These are phyloP conservation scores for Heliconius charithonia DNA, from an alignment of 2,888 invertebrate species.

Conservation along the genomic window DNA sequence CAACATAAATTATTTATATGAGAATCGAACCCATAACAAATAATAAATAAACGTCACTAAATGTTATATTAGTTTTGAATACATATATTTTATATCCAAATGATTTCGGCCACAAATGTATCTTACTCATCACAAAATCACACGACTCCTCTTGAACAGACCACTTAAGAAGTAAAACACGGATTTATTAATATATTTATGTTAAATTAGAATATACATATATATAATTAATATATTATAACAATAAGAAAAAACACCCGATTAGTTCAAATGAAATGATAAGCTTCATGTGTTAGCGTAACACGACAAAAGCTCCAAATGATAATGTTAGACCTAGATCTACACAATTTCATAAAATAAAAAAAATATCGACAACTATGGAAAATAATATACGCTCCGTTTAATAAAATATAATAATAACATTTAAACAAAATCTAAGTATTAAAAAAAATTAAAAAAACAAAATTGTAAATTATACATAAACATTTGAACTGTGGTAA, in stretches of 20 bases:
- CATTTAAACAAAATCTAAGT: too few species aligned
- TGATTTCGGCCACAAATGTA: constrained; percentile 13
- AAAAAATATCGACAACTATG: constrained; percentile 5
- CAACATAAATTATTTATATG: not conserved
- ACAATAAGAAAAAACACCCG: constrained; percentile 46
- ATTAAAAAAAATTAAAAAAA: too few species aligned
- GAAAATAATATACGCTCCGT: constrained; percentile 1
- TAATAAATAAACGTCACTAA: not conserved
- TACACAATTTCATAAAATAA: constrained; percentile 40
- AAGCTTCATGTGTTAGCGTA: constrained; percentile 72
- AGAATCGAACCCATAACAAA: not conserved
- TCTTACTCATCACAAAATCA: not conserved
- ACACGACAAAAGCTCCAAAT: constrained; percentile 67
- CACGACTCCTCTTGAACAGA: constrained; percentile 18
- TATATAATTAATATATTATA: constrained; percentile 33
- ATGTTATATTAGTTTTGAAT: not conserved
- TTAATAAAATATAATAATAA: not conserved
- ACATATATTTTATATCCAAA: not conserved
- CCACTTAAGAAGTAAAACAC: constrained; percentile 20
- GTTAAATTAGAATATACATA: constrained; percentile 46
- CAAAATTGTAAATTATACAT: not conserved
- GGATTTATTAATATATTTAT: constrained; percentile 11
- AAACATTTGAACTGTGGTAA: not conserved
- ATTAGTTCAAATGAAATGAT: constrained; percentile 61
- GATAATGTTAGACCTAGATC: constrained; percentile 49